Conservation (phyloP, 35 echinoderm and acorn worm species). For the Apostichopus japonicus region DNA sequence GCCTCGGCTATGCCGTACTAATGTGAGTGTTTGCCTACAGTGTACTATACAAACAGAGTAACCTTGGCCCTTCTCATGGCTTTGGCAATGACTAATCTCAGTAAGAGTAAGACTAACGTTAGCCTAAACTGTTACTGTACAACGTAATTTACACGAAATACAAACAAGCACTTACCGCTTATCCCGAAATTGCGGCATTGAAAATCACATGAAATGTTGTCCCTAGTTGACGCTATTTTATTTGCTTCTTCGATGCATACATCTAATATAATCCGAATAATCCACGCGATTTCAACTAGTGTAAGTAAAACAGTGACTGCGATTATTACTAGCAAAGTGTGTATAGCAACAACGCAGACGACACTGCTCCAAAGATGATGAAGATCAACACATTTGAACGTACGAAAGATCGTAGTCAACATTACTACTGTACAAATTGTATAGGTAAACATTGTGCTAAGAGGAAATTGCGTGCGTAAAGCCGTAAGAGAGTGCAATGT, state of each 20-base stretch:
- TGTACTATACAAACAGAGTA: no score
- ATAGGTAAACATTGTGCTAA: not conserved
- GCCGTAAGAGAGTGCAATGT: not conserved
- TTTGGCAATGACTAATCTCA: no score
- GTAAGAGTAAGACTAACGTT: no score
- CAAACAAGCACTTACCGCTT: constrained; percentile 19
- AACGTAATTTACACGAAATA: no score
- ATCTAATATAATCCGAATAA: not conserved
- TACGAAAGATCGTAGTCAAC: not conserved
- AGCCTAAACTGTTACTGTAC: no score
- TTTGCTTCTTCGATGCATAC: not conserved
- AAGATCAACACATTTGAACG: no score
- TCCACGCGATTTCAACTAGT: not conserved
- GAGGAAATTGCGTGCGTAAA: not conserved
- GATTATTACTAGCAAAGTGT: no score
- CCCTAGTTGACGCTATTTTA: not conserved
- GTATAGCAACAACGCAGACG: not conserved
- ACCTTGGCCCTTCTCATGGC: no score
- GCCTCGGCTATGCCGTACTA: no score
- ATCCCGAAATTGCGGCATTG: constrained; percentile 44
- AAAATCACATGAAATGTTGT: constrained; percentile 30
- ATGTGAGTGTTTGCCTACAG: no score
- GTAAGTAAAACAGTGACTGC: not conserved
- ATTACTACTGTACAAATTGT: not conserved
- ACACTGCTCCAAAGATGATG: not conserved